These are phyloP conservation scores for Rhinogobio ventralis DNA, from an alignment of 2,797 vertebrate genomes.

Conservation along the genomic window DNA sequence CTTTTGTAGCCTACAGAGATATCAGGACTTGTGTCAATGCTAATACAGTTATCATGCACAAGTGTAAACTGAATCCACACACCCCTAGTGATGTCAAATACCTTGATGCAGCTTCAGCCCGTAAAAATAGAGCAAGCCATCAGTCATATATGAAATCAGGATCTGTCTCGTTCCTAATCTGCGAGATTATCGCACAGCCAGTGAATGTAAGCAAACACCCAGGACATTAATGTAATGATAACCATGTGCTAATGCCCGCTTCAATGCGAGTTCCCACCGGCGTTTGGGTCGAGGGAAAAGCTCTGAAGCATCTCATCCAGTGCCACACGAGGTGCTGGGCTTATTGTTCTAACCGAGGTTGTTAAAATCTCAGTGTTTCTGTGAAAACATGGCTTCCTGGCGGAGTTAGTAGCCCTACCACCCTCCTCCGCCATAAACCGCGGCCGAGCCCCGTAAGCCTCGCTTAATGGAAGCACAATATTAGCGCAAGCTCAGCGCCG, in stretches of 20 bases:
- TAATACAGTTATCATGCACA: background rate
- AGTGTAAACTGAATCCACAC: slow-evolving; percentile 45
- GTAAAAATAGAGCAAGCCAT: slow-evolving; percentile 25
- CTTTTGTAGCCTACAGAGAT: background rate
- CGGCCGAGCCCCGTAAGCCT: slow-evolving; percentile 69
- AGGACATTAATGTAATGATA: slow-evolving; percentile 63
- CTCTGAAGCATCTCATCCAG: slow-evolving; percentile 71
- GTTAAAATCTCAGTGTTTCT: slow-evolving; percentile 69
- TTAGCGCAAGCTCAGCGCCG: slow-evolving; percentile 67
- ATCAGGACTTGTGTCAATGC: background rate
- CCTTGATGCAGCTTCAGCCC: slow-evolving; percentile 12
- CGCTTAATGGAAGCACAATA: slow-evolving; percentile 80
- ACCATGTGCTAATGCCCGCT: slow-evolving; percentile 53
- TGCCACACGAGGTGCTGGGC: slow-evolving; percentile 57
- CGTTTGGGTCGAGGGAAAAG: slow-evolving; percentile 60
- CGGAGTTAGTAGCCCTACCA: slow-evolving; percentile 44
- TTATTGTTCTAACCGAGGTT: slow-evolving; percentile 78
- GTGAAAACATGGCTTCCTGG: slow-evolving; percentile 68
- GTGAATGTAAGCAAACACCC: slow-evolving; percentile 69
- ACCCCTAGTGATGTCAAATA: slow-evolving; percentile 57
- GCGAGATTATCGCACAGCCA: slow-evolving; percentile 66
- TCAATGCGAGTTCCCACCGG: slow-evolving; percentile 59
- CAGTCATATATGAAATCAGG: slow-evolving; percentile 64
- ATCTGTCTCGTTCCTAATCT: slow-evolving; percentile 66
- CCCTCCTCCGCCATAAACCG: slow-evolving; percentile 61